phyloP scores from a whole-genome alignment of 2,888 invertebrate genomes.

The Chesias legatella region DNA sequence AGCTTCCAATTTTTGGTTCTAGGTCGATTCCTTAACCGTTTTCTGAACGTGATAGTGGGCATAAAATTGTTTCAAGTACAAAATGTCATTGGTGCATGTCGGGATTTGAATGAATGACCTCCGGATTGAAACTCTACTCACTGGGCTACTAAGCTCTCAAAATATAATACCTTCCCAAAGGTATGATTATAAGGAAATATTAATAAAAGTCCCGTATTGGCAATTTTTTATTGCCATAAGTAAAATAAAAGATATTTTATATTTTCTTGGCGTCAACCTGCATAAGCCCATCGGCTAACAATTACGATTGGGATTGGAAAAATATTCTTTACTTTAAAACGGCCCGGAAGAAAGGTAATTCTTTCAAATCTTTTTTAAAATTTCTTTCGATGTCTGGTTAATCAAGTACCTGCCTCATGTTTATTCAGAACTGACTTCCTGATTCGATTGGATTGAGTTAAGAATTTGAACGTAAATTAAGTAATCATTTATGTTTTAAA shows the following conservation, averaged over 20 bases:
- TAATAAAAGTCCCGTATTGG: no score
- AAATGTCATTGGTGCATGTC: no score
- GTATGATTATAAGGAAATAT: no score
- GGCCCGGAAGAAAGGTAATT: slow-evolving; percentile 63
- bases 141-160: no score
- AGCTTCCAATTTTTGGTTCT: no score
- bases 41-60: no score
- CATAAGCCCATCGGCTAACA: slow-evolving; percentile 48
- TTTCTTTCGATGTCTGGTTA: slow-evolving; percentile 62
- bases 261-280: slow-evolving; percentile 39
- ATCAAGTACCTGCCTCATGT: slow-evolving; percentile 65
- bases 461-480: slow-evolving; percentile 52
- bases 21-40: no score
- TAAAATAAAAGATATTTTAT: slow-evolving; percentile 1
- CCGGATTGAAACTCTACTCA: no score
- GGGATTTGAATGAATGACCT: no score
- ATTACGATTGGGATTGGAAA: slow-evolving; percentile 68
- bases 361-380: slow-evolving; percentile 69
- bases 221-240: background rate
- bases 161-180: no score
- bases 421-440: slow-evolving; percentile 55
- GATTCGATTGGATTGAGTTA: slow-evolving; percentile 55
- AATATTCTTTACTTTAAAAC: slow-evolving; percentile 62
- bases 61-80: no score
- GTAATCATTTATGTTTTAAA: slow-evolving; percentile 47